Conservation (phyloP, 2,797 vertebrate genomes). For the Ataeniobius toweri region DNA sequence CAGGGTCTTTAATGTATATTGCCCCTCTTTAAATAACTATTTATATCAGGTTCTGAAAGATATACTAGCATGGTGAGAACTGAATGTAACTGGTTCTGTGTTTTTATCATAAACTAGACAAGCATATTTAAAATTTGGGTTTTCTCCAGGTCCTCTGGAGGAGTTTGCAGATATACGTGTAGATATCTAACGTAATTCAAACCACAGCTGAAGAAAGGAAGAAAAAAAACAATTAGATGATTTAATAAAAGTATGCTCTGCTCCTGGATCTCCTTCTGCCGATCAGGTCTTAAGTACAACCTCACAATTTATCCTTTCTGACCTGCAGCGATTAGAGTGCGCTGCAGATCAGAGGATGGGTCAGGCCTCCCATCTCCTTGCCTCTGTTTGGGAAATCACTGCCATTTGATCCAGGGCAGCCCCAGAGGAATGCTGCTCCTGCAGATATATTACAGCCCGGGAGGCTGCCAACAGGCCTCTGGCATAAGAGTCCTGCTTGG, state of each 20-base stretch:
- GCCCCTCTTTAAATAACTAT: not conserved
- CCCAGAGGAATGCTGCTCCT: slow-evolving; percentile 78
- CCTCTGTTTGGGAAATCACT: slow-evolving; percentile 77
- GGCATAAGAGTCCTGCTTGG: slow-evolving; percentile 56
- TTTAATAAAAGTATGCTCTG: slow-evolving; percentile 21
- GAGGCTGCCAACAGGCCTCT: slow-evolving; percentile 66
- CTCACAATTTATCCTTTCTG: slow-evolving; percentile 66
- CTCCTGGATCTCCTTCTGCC: slow-evolving; percentile 16
- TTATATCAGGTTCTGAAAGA: not conserved
- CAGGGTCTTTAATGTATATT: not conserved
- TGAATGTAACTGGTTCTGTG: not conserved
- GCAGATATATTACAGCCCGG: slow-evolving; percentile 72
- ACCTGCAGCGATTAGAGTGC: slow-evolving; percentile 73
- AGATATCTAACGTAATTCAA: not conserved
- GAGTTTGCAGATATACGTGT: not conserved
- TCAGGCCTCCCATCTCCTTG: slow-evolving; percentile 76
- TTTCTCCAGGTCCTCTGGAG: not conserved
- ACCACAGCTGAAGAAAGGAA: not conserved
- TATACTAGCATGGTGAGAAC: too few species aligned
- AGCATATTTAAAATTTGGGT: not conserved
- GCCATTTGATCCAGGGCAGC: slow-evolving; percentile 80
- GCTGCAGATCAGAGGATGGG: slow-evolving; percentile 77
- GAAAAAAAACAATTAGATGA: slow-evolving; percentile 16
- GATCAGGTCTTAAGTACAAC: slow-evolving; percentile 51
- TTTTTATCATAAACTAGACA: not conserved